A percentile compares a stretch with the other conserved stretches of the same genome.
These are phyloP conservation scores for Somateria mollissima DNA, from an alignment of 2,797 vertebrate genomes.

Conservation along the genomic window DNA sequence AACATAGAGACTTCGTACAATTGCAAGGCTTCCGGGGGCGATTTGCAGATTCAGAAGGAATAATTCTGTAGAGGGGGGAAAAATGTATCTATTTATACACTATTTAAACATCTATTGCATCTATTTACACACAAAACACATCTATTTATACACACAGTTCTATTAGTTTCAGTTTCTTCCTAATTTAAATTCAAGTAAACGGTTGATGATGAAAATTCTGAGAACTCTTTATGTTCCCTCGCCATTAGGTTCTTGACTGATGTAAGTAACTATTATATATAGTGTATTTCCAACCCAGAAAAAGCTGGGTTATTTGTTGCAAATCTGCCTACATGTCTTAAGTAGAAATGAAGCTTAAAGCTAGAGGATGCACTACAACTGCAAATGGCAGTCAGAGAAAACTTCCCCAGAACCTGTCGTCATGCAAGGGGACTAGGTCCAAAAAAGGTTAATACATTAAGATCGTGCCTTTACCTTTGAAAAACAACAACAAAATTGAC, in stretches of 20 bases:
- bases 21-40: conserved; percentile 97
- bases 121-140: background rate
- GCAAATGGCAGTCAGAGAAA: background rate
- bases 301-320: background rate
- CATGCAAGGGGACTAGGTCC: background rate
- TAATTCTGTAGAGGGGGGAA: conserved; percentile 71
- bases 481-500: background rate
- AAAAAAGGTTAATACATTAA: background rate
- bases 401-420: background rate
- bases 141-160: background rate
- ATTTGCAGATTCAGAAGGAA: conserved; percentile 87
- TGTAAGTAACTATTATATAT: background rate
- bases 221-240: background rate
- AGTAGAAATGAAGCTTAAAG: background rate
- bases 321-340: background rate
- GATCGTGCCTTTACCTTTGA: background rate
- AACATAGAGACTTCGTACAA: conserved; percentile 97
- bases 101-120: too few relatives aligned
- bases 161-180: background rate
- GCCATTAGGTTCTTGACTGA: background rate
- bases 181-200: background rate
- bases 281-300: background rate
- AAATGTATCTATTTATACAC: background rate
- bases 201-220: background rate
- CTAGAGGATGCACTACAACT: background rate